Evolutionary conservation across 2,888 invertebrate species (phyloP), one percentile per base, ranked within the genome.

Genomic region (Balanococcus diminutus): DNA sequence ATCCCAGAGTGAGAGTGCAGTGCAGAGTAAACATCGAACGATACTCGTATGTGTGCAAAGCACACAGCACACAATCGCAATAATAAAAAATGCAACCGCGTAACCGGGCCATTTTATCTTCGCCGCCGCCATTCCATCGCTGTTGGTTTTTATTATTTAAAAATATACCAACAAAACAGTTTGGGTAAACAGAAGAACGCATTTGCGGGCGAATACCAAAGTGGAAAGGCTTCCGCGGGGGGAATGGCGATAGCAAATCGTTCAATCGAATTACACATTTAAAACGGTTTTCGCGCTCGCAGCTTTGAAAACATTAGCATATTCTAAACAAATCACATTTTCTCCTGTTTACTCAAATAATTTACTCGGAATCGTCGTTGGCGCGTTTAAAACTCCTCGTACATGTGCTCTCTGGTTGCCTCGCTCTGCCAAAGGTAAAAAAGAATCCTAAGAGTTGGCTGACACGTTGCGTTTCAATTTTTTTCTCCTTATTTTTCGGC

Each of bases 231-330:
- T n/a, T n/a, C n/a, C n/a, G n/a, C n/a, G n/a, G n/a, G n/a, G n/a
- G n/a, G n/a, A n/a, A n/a, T n/a, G n/a, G n/a, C n/a, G 9, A 31
- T 36, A n/a, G 75, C 19, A 79, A 79, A 79, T 79, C 75, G 75
- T 79, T 36, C 75, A 79, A 79, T 79, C 75, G 75, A 79, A 79
- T 79, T 79, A 79, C 75, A 79, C 75, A 79, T 79, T 79, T 79
- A 79, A 79, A 79, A 79, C 75, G 75, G 36, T 79, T 79, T 79
- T 79, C 75, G 36, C 75, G 75, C 75, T 79, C 16, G 16, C 36
- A 36, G 36, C 36, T 19, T 56, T 6, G 36, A 79, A 79, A 79
- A 36, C 75, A 79, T 79, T 79, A 79, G 75, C 75, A 79, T 79
- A 79, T 79, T 79, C 36, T 36, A 36, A 79, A 79, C 75, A 79